Evolutionary conservation across 92 coral and sea anemone genomes (phyloP), one percentile per base, ranked within the genome.

Genomic region (Porites lobata): DNA sequence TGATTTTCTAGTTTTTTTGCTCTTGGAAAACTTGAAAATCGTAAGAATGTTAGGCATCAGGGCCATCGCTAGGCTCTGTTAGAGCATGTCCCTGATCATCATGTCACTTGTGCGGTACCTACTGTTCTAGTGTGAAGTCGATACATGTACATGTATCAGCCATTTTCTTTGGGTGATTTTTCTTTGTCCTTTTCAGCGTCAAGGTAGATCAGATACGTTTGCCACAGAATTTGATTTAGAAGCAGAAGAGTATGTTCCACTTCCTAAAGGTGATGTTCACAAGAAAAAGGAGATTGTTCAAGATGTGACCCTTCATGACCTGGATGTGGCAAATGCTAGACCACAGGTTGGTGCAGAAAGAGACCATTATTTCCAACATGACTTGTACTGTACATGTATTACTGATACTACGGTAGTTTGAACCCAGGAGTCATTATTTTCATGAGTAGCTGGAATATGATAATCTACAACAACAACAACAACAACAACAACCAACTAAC

Each of bases 151-250:
- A 4, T 38, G 5, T 4, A 38, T 8, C 10, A 76, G 11, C 58
- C 3, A 13, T 9, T 76, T 2, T 10, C 17, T 17, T 78, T 29
- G 29, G 9, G 56, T 21, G 20, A 1, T 20, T 10, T 18, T 76
- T 58, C 22, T n/a, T 69, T 86, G 20, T 88, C 29, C 58, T 76
- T 79, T 43, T 71, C 80, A 98, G 99, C 98, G 99, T 65, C 99
- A 98, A 90, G 99, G 99, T 12, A 94, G 99, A 20, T 98, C 99
- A 57, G 99, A 98, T 77, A 98, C 99, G 13, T 98, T 98, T 89
- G 99, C 99, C 54, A 98, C 99, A 62, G 99, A 98, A 90, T 98
- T 98, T 93, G 99, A 98, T 88, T 90, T 98, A 7, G 99, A 98
- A 82, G 99, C 99, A 29, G 99, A 98, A 50, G 99, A 98, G 70